Conservation (phyloP, 2,888 invertebrate genomes). For the Kryphioiulus occultus region DNA sequence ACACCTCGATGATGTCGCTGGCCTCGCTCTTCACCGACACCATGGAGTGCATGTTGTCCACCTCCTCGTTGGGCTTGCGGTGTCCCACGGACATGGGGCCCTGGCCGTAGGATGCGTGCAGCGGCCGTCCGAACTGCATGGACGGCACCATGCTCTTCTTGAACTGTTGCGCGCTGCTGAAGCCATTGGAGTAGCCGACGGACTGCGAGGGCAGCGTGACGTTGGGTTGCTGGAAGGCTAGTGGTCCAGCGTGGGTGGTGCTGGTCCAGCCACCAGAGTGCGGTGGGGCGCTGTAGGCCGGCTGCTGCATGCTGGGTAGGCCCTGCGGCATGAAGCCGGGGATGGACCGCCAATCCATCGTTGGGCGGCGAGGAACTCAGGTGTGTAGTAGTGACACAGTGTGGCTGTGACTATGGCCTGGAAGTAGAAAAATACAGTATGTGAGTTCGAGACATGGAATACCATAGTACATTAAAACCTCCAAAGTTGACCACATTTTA, state of each 20-base stretch:
- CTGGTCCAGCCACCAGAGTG: constrained; percentile 41
- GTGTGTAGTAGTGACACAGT: background rate
- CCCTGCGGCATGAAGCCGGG: constrained; percentile 50
- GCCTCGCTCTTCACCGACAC: constrained; percentile 46
- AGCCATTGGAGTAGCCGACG: constrained; percentile 48
- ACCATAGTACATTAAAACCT: too few species aligned
- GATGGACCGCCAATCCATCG: constrained; percentile 50
- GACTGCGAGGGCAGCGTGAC: constrained; percentile 40
- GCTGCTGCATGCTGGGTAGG: constrained; percentile 50
- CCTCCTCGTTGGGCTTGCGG: constrained; percentile 37
- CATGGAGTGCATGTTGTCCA: constrained; percentile 48
- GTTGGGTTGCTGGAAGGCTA: constrained; percentile 47
- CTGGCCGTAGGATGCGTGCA: constrained; percentile 49
- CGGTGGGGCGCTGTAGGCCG: constrained; percentile 42
- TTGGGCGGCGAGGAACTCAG: background rate
- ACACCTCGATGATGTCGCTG: constrained; percentile 49
- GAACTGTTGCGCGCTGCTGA: constrained; percentile 46
- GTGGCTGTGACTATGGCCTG: too few species aligned
- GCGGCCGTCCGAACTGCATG: constrained; percentile 47
- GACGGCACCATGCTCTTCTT: constrained; percentile 46
- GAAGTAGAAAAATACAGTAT: too few species aligned
- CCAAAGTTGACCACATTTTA: too few species aligned
- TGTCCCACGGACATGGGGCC: constrained; percentile 49
- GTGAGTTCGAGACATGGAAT: too few species aligned
- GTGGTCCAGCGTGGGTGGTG: constrained; percentile 46